Conservation (phyloP, 2,888 invertebrate genomes). For the Tinea trinotella region DNA sequence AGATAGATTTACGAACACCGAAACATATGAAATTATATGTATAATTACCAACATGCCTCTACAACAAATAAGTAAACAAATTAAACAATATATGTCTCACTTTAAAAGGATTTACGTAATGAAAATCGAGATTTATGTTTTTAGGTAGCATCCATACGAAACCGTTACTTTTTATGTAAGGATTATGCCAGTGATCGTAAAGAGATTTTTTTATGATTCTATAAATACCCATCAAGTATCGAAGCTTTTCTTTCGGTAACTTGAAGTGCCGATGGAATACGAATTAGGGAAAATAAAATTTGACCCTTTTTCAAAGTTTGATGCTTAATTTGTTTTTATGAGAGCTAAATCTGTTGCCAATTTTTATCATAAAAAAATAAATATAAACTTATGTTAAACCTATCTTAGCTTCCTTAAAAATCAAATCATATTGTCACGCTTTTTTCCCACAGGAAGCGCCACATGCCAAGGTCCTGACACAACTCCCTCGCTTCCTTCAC, state of each 20-base stretch:
- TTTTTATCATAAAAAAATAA: background rate
- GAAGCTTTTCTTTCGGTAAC: conserved; percentile 32
- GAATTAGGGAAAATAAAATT: conserved; percentile 14
- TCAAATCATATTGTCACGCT: too few relatives aligned
- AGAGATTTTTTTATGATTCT: conserved; percentile 55
- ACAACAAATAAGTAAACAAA: conserved; percentile 21
- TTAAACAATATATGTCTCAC: conserved; percentile 17
- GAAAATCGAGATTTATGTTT: conserved; percentile 42
- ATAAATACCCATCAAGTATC: conserved; percentile 47
- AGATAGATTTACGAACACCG: too few relatives aligned
- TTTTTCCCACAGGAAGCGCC: too few relatives aligned
- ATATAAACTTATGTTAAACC: background rate
- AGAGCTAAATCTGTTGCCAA: background rate
- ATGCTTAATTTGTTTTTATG: conserved; percentile 8
- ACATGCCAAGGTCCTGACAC: too few relatives aligned
- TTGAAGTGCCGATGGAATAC: conserved; percentile 15
- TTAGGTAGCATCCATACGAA: conserved; percentile 41
- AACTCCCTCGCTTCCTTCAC: too few relatives aligned
- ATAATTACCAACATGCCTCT: conserved; percentile 10
- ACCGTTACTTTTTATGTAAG: conserved; percentile 54
- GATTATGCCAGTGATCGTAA: conserved; percentile 51
- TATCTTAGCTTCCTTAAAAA: background rate
- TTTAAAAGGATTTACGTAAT: conserved; percentile 19
- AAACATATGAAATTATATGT: too few relatives aligned
- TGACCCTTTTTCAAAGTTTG: conserved; percentile 11